phyloP scores from a whole-genome alignment of 2,797 vertebrate species.

The Silurus lanzhouensis region DNA sequence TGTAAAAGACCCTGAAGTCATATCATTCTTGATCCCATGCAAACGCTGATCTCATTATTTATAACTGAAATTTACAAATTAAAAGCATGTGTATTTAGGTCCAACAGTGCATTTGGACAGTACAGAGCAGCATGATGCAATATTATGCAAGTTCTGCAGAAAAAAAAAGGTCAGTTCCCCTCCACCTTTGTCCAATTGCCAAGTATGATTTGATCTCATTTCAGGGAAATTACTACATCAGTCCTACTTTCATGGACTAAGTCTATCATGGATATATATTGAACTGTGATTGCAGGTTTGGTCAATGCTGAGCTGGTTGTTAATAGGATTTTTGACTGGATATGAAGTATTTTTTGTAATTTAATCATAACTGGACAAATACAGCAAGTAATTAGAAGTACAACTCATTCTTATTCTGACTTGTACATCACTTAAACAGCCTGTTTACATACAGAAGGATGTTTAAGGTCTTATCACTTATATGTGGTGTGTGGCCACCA shows the following conservation, averaged over 20 bases:
- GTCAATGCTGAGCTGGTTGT: too few species aligned
- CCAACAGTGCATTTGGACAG: background rate
- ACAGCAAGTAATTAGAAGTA: conserved; percentile 19
- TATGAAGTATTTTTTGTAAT: background rate
- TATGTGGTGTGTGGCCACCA: conserved; percentile 13
- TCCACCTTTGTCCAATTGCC: background rate
- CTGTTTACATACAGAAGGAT: conserved; percentile 26
- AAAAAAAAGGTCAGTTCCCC: conserved; percentile 6
- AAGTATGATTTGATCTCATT: conserved; percentile 23
- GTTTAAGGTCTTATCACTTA: conserved; percentile 21
- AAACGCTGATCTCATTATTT: conserved; percentile 31
- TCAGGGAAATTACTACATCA: background rate
- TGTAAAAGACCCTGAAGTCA: conserved; percentile 23
- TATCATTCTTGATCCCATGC: background rate
- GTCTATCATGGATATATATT: background rate
- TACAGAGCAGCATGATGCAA: conserved; percentile 14
- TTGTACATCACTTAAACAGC: background rate
- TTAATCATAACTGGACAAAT: background rate
- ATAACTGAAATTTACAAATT: conserved; percentile 8
- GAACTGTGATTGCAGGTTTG: background rate
- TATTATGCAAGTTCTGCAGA: background rate
- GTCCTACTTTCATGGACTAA: background rate
- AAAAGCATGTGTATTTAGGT: conserved; percentile 15
- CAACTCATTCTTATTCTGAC: background rate
- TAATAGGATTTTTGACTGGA: background rate